These are phyloP conservation scores for Lycocerus yunnanus DNA, from an alignment of 2,888 invertebrate species.

Conservation along the genomic window DNA sequence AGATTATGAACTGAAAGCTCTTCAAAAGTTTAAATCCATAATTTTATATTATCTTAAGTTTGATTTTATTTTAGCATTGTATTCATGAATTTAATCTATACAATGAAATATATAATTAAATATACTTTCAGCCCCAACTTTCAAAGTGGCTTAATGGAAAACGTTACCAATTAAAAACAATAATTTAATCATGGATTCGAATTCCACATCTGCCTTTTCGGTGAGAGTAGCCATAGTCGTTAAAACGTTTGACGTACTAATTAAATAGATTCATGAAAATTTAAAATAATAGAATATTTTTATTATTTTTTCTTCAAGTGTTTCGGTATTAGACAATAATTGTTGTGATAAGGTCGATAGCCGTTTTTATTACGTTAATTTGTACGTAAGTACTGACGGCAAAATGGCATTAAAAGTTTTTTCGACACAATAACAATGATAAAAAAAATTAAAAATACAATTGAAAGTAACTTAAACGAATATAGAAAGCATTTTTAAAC, in stretches of 20 bases:
- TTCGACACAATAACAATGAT: background rate
- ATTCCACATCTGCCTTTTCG: background rate
- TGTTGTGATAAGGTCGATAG: background rate
- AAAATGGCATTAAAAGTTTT: background rate
- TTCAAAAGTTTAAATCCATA: background rate
- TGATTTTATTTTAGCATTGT: background rate
- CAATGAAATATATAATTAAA: background rate
- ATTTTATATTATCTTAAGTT: conserved; percentile 9
- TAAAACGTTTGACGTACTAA: background rate
- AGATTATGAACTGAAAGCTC: background rate
- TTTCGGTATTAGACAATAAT: background rate
- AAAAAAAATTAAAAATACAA: background rate
- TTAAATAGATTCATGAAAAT: background rate
- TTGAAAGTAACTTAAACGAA: background rate
- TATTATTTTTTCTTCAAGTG: background rate
- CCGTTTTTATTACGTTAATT: background rate
- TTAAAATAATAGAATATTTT: background rate
- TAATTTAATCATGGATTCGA: background rate
- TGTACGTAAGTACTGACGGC: background rate
- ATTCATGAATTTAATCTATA: background rate
- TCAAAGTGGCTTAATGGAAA: background rate
- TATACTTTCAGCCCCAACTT: background rate
- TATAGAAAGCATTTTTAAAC: background rate
- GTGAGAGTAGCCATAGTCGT: background rate
- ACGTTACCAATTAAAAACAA: background rate